Evolutionary conservation across 1,140 invertebrate genomes (phyloP), one percentile per base, ranked within the genome.

Genomic region (Drosophila prosaltans): DNA sequence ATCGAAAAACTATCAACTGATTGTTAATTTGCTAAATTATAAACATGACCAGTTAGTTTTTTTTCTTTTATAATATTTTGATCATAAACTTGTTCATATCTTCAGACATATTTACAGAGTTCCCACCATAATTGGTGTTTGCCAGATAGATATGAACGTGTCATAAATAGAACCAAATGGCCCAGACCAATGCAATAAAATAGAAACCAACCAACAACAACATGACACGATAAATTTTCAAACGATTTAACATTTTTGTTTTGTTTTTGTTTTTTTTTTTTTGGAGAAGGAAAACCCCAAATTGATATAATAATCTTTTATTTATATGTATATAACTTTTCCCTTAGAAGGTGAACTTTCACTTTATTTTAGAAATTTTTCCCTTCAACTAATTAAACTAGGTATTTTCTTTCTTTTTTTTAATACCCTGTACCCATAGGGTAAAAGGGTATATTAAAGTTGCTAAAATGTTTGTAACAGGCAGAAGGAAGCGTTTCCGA

Each of bases 231-330:
- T 51, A 26, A 51, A 51, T 26, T 21, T 48, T 48, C 4, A 30
- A 2, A 2, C 4, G 2, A 2, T 4, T 36, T 36, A 36, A 36
- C 32, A 36, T 36, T 30, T 3, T 36, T 48, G 45, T 48, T 30
- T 48, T 16, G 16, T 16, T 16, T 16, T 16, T 16, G 16, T 16
- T 16, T 16, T 16, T 16, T 16, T 16, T 16, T 16, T 16, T 16
- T 16, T 16, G 16, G 16, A 16, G 16, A 21, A 21, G 21, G 2
- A 48, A 48, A 21, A 54, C 48, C 26, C 26, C 39, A 28, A 26
- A 30, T 36, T 24, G 68, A 43, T 64, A 62, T 40, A 28, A 71
- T 51, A 48, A 59, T 60, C 32, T 40, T 11, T 28, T 16, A 30
- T 41, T 54, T 32, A 10, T 1, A 36, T 36, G 39, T 32, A 10